Percentiles rank a stretch among this genome's conserved stretches.
These are phyloP conservation scores for Phaonia tiefii DNA, from an alignment of 2,888 invertebrate genomes.

Conservation along the genomic window DNA sequence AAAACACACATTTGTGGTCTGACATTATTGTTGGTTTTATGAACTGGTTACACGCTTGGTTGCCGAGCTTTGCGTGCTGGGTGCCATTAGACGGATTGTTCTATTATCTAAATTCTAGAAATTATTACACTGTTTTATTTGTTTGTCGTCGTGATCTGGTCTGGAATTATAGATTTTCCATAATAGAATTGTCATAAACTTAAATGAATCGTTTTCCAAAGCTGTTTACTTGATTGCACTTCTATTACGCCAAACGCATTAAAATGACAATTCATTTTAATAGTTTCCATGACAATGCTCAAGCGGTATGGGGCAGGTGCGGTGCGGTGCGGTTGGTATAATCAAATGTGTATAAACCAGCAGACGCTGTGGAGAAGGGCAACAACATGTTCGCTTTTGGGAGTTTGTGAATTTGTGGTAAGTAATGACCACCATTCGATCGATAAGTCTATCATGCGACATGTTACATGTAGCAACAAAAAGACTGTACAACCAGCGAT, in stretches of 20 bases:
- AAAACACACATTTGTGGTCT: constrained; percentile 45
- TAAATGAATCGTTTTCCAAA: not conserved
- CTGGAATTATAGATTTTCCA: constrained; percentile 69
- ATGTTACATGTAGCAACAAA: too few species aligned
- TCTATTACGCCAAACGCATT: not conserved
- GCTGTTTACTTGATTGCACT: constrained; percentile 48
- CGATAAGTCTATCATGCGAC: not conserved
- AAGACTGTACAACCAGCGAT: too few species aligned
- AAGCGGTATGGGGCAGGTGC: constrained; percentile 46
- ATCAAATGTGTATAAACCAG: not conserved
- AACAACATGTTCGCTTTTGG: not conserved
- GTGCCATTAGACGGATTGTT: constrained; percentile 72
- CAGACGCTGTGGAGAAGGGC: not conserved
- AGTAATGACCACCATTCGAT: constrained; percentile 4
- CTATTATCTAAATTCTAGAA: constrained; percentile 65
- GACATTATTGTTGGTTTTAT: constrained; percentile 53
- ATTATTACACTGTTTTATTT: constrained; percentile 71
- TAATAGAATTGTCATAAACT: constrained; percentile 40
- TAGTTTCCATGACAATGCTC: constrained; percentile 43
- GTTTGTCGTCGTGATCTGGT: constrained; percentile 31
- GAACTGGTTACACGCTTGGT: constrained; percentile 76
- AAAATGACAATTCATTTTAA: constrained; percentile 36
- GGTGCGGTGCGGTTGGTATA: too few species aligned
- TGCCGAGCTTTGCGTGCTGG: constrained; percentile 76
- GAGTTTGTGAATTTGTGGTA: constrained; percentile 28